Evolutionary conservation across 2,797 vertebrate species (phyloP).

Genomic region (Tadarida brasiliensis): DNA sequence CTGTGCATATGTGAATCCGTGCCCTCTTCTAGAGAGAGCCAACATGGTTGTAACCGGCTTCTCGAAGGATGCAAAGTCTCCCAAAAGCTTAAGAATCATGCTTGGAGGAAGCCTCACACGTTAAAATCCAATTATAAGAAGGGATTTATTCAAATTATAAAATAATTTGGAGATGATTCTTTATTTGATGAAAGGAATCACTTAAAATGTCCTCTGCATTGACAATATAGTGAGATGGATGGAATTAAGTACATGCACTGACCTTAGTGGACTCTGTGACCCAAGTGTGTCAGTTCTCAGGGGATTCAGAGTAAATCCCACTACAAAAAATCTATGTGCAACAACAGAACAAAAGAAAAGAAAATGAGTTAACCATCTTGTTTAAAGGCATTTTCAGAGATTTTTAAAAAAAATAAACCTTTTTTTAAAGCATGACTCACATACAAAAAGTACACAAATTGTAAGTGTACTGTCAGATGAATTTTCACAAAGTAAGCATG

Average conservation of each 20-base stretch:
- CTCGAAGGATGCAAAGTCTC: slow-evolving; percentile 1
- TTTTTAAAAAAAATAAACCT: not conserved
- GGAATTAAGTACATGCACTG: slow-evolving; percentile 23
- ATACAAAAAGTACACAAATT: not conserved
- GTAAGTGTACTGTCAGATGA: not conserved
- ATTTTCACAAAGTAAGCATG: slow-evolving; percentile 27
- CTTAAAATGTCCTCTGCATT: slow-evolving; percentile 50
- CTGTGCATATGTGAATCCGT: not conserved
- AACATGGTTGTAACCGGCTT: not conserved
- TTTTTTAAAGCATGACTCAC: slow-evolving; percentile 6
- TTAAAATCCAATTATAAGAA: slow-evolving; percentile 64
- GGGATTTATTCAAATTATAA: slow-evolving; percentile 59
- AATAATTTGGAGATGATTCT: slow-evolving; percentile 27
- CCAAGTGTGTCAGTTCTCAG: slow-evolving; percentile 2
- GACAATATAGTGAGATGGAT: not conserved
- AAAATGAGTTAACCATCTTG: not conserved
- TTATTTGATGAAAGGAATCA: slow-evolving; percentile 44
- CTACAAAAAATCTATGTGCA: slow-evolving; percentile 34
- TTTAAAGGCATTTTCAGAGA: not conserved
- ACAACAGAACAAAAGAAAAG: not conserved
- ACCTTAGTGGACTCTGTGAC: slow-evolving; percentile 50
- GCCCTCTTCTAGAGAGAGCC: not conserved
- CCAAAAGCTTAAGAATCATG: slow-evolving; percentile 25
- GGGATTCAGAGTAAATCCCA: slow-evolving; percentile 21
- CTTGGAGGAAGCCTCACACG: slow-evolving; percentile 35